Evolutionary conservation across 2,113 vertebrate genomes (phyloP), one percentile per base, ranked within the genome.

Genomic region (Saguinus midas): DNA sequence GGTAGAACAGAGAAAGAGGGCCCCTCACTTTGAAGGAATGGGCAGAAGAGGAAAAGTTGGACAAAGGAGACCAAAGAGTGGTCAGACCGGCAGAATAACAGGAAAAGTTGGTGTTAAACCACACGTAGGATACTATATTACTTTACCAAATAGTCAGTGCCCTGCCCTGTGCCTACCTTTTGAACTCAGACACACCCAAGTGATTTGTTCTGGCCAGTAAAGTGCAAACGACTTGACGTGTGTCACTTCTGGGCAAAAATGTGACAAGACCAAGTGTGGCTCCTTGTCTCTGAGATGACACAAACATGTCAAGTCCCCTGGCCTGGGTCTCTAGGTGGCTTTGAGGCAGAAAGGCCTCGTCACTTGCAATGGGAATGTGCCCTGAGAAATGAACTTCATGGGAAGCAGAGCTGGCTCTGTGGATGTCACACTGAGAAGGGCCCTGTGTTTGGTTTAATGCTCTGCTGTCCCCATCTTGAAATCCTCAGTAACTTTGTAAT

Each of bases 101-200:
- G 61, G 32, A 29, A 40, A 23, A 52, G 27, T 7, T 40, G 40
- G 20, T 6, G 27, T 25, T 37, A 78, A 83, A 48, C 58, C 29
- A 4, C 1, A 1, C 2, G 43, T 25, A 45, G 55, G 35, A 29
- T 25, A 8, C 1, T 6, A 7, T n/a, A 17, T 23, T 32, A 48
- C 29, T 37, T 17, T 6, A 37, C 20, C 40, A 23, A 25, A 12
- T 6, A 43, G 57, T 1, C 20, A 32, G 18, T 61, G 43, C 14
- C 43, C 82, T 61, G 25, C 61, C 61, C 29, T 35, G 43, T n/a
- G 43, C n/a, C 20, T 20, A 72, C 29, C 58, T 48, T 55, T 81
- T 43, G 75, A 61, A 61, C 10, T 32, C 89, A 79, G 87, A 57
- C 17, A 81, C 20, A 29, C 45, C 37, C 20, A 13, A 75, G 55